Evolutionary conservation across 2,113 vertebrate genomes (phyloP).

Genomic region (Periophthalmus modestus): DNA sequence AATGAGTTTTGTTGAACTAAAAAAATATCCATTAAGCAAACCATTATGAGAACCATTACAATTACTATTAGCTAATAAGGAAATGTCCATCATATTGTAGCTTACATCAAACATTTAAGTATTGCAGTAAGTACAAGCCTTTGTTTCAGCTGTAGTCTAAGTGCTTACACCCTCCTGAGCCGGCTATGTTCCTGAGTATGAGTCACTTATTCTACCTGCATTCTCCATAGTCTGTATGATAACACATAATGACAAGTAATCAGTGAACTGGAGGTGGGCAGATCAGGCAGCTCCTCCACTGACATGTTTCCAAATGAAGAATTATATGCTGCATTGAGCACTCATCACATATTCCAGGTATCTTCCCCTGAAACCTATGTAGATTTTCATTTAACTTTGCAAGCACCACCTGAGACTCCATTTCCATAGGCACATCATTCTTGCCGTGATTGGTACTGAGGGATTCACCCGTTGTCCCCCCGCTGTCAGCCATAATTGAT

Average conservation of each 20-base stretch:
- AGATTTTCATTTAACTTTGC: slow-evolving; percentile 18
- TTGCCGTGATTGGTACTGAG: slow-evolving; percentile 18
- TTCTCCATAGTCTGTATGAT: not conserved
- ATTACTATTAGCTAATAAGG: too few species aligned
- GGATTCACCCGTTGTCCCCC: slow-evolving; percentile 11
- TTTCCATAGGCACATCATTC: slow-evolving; percentile 44
- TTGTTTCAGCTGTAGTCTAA: not conserved
- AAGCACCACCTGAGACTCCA: slow-evolving; percentile 21
- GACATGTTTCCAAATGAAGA: slow-evolving; percentile 1
- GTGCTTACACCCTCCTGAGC: not conserved
- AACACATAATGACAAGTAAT: not conserved
- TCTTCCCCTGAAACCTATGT: not conserved
- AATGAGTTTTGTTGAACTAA: not conserved
- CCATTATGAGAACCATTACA: too few species aligned
- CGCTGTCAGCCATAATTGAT: slow-evolving; percentile 42
- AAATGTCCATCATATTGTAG: too few species aligned
- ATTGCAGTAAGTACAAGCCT: too few species aligned
- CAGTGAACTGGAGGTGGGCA: not conserved
- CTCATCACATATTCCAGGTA: not conserved
- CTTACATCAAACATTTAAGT: too few species aligned
- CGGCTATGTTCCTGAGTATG: not conserved
- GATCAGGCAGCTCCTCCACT: slow-evolving; percentile 2
- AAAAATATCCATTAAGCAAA: too few species aligned
- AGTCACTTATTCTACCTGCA: not conserved
- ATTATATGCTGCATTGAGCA: not conserved